Evolutionary conservation across 2,888 invertebrate species (phyloP), one percentile per base, ranked within the genome.

Genomic region (Ormyrus labotus): DNA sequence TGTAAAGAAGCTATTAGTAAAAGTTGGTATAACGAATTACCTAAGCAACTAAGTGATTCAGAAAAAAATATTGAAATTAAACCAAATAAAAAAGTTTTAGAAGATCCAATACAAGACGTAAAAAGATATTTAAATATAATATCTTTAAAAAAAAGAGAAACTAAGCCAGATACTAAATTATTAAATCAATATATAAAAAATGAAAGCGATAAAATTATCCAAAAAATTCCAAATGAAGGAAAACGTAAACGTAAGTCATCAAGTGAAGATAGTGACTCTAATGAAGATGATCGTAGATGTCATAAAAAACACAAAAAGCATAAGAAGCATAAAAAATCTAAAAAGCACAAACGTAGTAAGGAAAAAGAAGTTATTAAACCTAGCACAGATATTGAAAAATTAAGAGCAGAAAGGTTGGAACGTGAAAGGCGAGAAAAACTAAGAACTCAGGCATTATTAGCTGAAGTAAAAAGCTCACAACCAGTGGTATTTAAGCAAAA

Each of bases 1-100:
- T 96, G 96, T 55, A 95, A 96, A 91, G 97, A 97, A 91, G 94
- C 94, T 3, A 93, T 95, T n/a, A 96, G 95, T 57, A 95, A 96
- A 87, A 96, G 96, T 85, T 98, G 98, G 98, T 98, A 98, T 92
- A 95, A 97, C 90, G 92, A 95, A 76, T 90, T 93, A 45, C 96
- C 96, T 64, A 92, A 93, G 55, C 91, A 94, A 83, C 86, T 92
- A 58, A 91, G 89, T 70, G 91, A 91, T 48, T 90, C 92, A 81
- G 91, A 92, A 51, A 92, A 92, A 84, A 87, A 92, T 88, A 92
- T 92, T 68, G 96, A 96, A 92, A 91, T 94, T 11, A 92, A 93
- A 85, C 91, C 93, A 86, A 94, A 95, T 90, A 92, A 92, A 78
- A 96, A 97, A 92, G 89, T 92, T 83, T 87, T 92, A 13, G 91